Evolutionary conservation across 2,113 vertebrate genomes (phyloP).

Genomic region (Grammomys dolichurus): DNA sequence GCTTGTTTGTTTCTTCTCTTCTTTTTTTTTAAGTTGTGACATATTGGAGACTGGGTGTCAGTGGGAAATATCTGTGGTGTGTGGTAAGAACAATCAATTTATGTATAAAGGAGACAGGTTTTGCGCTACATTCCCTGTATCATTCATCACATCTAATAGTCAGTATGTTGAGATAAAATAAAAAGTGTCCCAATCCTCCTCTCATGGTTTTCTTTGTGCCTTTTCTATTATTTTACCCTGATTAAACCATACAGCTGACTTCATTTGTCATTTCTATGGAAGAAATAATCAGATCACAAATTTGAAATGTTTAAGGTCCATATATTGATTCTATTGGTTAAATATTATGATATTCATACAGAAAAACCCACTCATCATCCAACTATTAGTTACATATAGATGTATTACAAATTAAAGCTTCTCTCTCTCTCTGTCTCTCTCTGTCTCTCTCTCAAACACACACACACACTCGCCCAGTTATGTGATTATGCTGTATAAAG

Average conservation of each 20-base stretch:
- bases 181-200: not conserved
- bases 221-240: constrained; percentile 6
- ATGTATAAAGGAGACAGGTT: not conserved
- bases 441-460: not conserved
- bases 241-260: not conserved
- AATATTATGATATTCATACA: not conserved
- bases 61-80: not conserved
- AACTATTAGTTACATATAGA: not conserved
- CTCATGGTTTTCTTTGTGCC: not conserved
- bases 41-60: not conserved
- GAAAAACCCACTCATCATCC: not conserved
- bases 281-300: constrained; percentile 53
- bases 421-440: not conserved
- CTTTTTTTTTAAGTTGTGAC: not conserved
- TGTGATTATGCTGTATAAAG: not conserved
- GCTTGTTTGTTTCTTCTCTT: too few relatives aligned
- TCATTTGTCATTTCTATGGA: not conserved
- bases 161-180: constrained; percentile 36
- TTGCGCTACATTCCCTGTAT: not conserved
- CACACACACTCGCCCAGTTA: not conserved
- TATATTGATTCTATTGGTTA: not conserved
- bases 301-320: not conserved
- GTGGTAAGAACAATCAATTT: not conserved
- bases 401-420: not conserved
- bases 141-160: not conserved